Evolutionary conservation across 2,888 invertebrate species (phyloP), one percentile per base, ranked within the genome.

Genomic region (Abrostola triplasia): DNA sequence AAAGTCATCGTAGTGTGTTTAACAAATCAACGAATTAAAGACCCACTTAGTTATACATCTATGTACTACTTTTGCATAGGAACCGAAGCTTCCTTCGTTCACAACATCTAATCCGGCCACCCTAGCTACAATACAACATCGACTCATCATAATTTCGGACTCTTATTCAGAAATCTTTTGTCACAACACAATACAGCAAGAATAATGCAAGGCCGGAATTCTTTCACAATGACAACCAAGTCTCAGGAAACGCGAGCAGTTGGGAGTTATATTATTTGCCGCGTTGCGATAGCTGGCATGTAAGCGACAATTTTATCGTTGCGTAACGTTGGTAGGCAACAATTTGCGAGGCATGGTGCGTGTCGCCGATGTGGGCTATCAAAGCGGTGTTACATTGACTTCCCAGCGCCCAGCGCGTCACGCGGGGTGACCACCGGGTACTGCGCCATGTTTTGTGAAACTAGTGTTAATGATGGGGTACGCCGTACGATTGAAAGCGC

Each of bases 281-380:
- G 83, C 77, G 82, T 81, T 81, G 71, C 73, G 73, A 67, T 72
- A 69, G 51, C 64, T 63, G 84, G 84, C 84, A 84, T 83, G 85
- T 82, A 82, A 87, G 85, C 88, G 90, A 90, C 91, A 90, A 90
- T 91, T 89, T 86, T 80, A 83, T 84, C 80, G 88, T 93, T 92
- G 91, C 90, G 90, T 92, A 92, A 93, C 89, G 74, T 73, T 70
- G 76, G 84, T 76, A 80, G 77, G 81, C 83, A 81, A 83, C 88
- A 92, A 92, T 92, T 92, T 91, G 92, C 88, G 87, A 81, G 70
- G 87, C 92, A 90, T 79, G 70, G 84, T 88, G 91, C 93, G 93
- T 93, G 89, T 92, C 93, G 92, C 91, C 91, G 76, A 70, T 76
- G 76, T 65, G 65, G 54, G 58, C 70, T 69, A 84, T 81, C 73